A percentile compares a stretch with the other conserved stretches of the same genome.
These are phyloP conservation scores for Bradypus variegatus DNA, from an alignment of 2,797 vertebrate species.

Conservation along the genomic window DNA sequence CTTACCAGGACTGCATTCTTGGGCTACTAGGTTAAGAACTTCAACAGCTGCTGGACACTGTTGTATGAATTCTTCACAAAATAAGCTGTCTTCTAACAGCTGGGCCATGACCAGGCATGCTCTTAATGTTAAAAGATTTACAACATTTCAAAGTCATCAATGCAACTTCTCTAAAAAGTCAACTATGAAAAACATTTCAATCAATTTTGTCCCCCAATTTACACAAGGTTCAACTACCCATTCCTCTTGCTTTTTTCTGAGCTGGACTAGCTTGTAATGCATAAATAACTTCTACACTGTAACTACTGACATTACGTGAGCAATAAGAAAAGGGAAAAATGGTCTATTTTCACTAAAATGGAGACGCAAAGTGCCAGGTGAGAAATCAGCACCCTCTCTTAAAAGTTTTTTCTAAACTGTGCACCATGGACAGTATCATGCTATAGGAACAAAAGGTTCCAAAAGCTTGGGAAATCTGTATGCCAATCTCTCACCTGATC, in stretches of 20 bases:
- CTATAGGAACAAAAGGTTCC: not conserved
- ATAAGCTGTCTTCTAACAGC: constrained; percentile 96
- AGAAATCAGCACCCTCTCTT: not conserved
- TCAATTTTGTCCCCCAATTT: constrained; percentile 13
- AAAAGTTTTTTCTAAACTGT: not conserved
- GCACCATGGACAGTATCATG: not conserved
- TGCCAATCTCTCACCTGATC: not conserved
- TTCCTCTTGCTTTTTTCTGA: constrained; percentile 11
- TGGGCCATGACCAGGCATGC: constrained; percentile 99
- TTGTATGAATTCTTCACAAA: constrained; percentile 99
- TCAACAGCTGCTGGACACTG: constrained; percentile 98
- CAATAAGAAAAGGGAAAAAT: not conserved
- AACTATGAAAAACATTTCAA: constrained; percentile 53
- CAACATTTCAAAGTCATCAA: constrained; percentile 62
- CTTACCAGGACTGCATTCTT: constrained; percentile 97
- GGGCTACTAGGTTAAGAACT: constrained; percentile 95
- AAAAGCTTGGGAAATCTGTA: not conserved
- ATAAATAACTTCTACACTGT: not conserved
- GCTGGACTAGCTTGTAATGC: not conserved
- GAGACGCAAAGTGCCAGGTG: not conserved
- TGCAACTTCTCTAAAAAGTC: constrained; percentile 49
- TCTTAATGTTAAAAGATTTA: constrained; percentile 75
- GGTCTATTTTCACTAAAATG: not conserved
- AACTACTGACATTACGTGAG: not conserved
- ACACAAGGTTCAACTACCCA: not conserved